Percentiles rank a stretch among this genome's conserved stretches.
Conservation (phyloP, 1,140 invertebrate species). For the Nasonia longicornis region DNA sequence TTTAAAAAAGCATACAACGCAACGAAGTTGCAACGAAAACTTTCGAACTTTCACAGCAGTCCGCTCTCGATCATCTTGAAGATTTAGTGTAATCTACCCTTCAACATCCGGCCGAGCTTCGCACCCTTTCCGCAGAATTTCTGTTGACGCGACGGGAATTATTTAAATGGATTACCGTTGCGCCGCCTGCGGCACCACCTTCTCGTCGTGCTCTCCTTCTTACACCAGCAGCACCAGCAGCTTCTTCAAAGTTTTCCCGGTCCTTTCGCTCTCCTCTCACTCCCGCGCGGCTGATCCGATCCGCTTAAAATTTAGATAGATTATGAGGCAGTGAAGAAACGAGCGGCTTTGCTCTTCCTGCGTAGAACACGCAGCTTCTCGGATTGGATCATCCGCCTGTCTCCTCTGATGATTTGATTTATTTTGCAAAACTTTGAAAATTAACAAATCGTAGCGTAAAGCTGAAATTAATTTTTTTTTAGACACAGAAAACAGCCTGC, state of each 20-base stretch:
- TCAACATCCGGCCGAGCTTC: slow-evolving; percentile 22
- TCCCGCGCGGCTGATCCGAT: slow-evolving; percentile 56
- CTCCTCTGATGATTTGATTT: no score
- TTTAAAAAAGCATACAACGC: neutral
- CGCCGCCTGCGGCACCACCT: slow-evolving; percentile 4
- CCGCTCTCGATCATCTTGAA: slow-evolving; percentile 27
- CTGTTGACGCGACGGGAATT: slow-evolving; percentile 63
- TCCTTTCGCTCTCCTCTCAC: slow-evolving; percentile 24
- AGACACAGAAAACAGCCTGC: no score
- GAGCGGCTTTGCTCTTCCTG: slow-evolving; percentile 10
- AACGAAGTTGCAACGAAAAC: neutral
- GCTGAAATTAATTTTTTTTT: no score
- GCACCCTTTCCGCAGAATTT: slow-evolving; percentile 50
- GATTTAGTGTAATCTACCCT: slow-evolving; percentile 37
- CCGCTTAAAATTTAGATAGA: slow-evolving; percentile 68
- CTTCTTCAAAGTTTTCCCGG: slow-evolving; percentile 39
- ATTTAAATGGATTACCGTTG: slow-evolving; percentile 68
- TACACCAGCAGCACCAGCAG: neutral
- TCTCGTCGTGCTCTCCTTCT: slow-evolving; percentile 17
- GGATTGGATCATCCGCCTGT: no score
- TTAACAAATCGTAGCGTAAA: no score
- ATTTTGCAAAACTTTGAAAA: no score
- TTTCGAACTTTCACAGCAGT: neutral
- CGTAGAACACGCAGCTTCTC: neutral
- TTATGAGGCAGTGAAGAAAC: slow-evolving; percentile 53